Conservation (phyloP, 2,797 vertebrate genomes). For the Brachymystax lenok region DNA sequence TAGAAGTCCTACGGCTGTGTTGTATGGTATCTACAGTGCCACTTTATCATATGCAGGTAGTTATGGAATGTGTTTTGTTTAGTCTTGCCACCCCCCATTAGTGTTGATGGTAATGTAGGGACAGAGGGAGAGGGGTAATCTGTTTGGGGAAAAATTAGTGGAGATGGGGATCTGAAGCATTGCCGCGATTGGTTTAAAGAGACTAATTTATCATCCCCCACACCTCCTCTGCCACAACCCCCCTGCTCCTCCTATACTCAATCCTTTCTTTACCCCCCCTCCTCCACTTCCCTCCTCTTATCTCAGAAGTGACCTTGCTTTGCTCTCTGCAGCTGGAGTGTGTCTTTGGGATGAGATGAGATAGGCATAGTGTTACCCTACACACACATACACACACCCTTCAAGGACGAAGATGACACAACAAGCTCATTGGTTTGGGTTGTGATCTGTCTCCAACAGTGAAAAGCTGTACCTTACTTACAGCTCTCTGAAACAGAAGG, state of each 20-base stretch:
- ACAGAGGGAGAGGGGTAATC: conserved; percentile 4
- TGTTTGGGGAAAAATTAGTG: conserved; percentile 34
- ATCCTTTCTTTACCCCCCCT: neutral
- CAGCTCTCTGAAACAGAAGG: conserved; percentile 10
- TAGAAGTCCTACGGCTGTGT: conserved; percentile 17
- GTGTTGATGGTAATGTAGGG: conserved; percentile 21
- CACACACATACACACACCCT: conserved; percentile 35
- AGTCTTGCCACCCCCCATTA: conserved; percentile 26
- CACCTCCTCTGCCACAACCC: conserved; percentile 21
- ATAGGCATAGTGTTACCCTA: conserved; percentile 16
- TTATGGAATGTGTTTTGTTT: conserved; percentile 42
- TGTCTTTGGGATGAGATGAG: conserved; percentile 44
- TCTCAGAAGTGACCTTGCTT: conserved; percentile 59
- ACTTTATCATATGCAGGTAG: conserved; percentile 37
- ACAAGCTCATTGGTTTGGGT: conserved; percentile 15
- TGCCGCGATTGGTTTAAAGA: conserved; percentile 19
- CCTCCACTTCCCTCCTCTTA: conserved; percentile 18
- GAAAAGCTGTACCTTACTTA: neutral
- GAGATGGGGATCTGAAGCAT: conserved; percentile 6
- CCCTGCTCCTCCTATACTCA: neutral
- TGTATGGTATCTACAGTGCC: conserved; percentile 1
- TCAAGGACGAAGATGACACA: conserved; percentile 56
- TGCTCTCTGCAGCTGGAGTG: conserved; percentile 19
- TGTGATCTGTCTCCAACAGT: conserved; percentile 13
- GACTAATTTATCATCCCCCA: conserved; percentile 33